Conservation (phyloP, 2,797 vertebrate species). For the Syndactyla subalaris region DNA sequence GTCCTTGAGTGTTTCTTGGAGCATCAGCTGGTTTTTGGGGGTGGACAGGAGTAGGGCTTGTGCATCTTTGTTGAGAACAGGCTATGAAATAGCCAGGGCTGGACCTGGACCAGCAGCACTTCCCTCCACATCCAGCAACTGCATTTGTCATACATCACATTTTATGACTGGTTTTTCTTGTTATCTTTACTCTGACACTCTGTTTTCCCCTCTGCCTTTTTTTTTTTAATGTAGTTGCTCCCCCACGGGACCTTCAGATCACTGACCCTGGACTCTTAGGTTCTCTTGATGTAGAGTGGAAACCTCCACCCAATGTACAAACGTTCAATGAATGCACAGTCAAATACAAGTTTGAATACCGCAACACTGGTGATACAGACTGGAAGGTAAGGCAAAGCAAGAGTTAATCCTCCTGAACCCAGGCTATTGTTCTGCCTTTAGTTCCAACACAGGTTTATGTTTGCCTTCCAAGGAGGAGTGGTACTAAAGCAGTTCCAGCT, state of each 20-base stretch:
- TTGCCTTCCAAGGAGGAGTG: neutral
- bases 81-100: neutral
- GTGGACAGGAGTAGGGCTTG: neutral
- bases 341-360: constrained; percentile 70
- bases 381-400: constrained; percentile 71
- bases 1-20: neutral
- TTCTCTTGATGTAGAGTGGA: constrained; percentile 71
- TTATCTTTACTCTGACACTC: neutral
- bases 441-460: neutral
- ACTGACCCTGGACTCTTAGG: constrained; percentile 78
- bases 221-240: constrained; percentile 59
- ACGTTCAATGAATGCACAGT: constrained; percentile 47
- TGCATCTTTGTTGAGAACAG: neutral
- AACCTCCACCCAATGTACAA: constrained; percentile 44
- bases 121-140: neutral
- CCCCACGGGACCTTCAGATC: constrained; percentile 73
- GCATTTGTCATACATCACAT: too few relatives aligned
- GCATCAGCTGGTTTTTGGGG: rapidly evolving
- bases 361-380: constrained; percentile 25
- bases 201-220: neutral
- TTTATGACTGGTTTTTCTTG: rapidly evolving
- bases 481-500: neutral
- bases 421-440: neutral
- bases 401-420: neutral
- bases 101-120: neutral